A percentile compares a stretch with the other conserved stretches of the same genome.
phyloP scores from a whole-genome alignment of 2,113 vertebrate genomes.

The Trogon surrucura region DNA sequence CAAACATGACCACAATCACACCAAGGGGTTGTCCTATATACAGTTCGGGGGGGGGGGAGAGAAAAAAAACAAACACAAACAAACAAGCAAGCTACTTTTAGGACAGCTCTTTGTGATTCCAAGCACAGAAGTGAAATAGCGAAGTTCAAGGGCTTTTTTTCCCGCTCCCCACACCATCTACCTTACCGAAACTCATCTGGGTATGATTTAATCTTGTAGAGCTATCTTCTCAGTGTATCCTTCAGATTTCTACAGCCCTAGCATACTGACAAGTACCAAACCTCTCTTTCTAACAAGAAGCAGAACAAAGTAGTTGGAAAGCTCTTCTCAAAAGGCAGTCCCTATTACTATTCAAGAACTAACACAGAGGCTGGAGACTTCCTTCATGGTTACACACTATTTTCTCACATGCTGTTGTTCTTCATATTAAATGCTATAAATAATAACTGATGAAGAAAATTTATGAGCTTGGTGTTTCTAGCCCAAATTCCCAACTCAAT shows the following conservation, averaged over 20 bases:
- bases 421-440: not conserved
- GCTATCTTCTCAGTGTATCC: not conserved
- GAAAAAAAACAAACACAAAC: too few species aligned
- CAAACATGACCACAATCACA: not conserved
- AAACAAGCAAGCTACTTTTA: not conserved
- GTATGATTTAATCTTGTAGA: not conserved
- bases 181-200: not conserved
- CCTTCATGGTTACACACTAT: not conserved
- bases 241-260: not conserved
- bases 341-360: not conserved
- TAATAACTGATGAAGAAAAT: not conserved
- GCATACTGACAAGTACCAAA: not conserved
- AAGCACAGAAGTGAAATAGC: not conserved
- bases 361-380: not conserved
- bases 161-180: not conserved
- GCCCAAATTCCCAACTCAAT: not conserved
- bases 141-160: not conserved
- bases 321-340: not conserved
- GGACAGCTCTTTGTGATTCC: not conserved
- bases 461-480: not conserved
- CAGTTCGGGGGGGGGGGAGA: not conserved
- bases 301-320: not conserved
- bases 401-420: not conserved
- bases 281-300: not conserved
- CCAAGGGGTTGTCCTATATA: not conserved